Percentiles rank a stretch among this genome's conserved stretches.
These are phyloP conservation scores for Actias luna DNA, from an alignment of 2,888 invertebrate species.

Conservation along the genomic window DNA sequence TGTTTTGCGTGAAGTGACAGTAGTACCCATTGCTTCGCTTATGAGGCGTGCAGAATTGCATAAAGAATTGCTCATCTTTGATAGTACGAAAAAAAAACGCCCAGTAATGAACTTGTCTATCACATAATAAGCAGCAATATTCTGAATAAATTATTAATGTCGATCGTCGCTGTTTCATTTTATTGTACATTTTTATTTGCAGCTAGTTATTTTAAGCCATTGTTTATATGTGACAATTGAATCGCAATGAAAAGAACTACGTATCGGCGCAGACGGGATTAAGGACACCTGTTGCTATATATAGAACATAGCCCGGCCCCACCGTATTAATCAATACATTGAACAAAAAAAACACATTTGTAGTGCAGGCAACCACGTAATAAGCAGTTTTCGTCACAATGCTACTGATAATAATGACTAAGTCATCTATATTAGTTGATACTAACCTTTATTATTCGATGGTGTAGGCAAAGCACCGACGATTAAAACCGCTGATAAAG, in stretches of 20 bases:
- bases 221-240: constrained; percentile 51
- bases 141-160: not conserved
- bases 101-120: not conserved
- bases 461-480: constrained; percentile 66
- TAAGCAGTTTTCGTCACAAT: not conserved
- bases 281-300: constrained; percentile 77
- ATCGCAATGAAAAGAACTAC: constrained; percentile 47
- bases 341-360: constrained; percentile 43
- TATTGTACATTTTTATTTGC: not conserved
- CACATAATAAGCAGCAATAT: not conserved
- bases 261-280: constrained; percentile 57
- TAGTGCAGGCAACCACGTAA: not conserved
- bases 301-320: constrained; percentile 61
- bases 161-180: not conserved
- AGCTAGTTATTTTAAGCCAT: constrained; percentile 30
- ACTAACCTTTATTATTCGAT: constrained; percentile 68
- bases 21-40: no score
- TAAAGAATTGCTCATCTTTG: no score
- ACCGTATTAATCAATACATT: constrained; percentile 55
- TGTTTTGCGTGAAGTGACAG: no score
- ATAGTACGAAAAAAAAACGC: no score
- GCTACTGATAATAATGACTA: not conserved
- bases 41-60: no score
- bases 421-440: constrained; percentile 19
- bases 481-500: constrained; percentile 68